Evolutionary conservation across 1,140 invertebrate species (phyloP), one percentile per base, ranked within the genome.

Genomic region (Musca domestica): DNA sequence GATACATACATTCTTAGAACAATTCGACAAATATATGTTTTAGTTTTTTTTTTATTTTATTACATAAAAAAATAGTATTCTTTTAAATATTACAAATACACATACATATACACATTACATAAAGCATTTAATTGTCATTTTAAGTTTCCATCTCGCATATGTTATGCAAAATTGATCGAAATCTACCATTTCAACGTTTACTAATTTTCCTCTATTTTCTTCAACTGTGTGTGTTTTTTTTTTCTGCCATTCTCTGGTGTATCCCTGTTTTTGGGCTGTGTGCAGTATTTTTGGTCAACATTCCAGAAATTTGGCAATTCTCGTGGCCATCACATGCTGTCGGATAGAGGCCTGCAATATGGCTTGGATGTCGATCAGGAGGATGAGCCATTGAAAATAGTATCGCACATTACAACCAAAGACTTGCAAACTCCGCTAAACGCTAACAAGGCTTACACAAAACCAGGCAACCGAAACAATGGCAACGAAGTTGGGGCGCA

Each of bases 211-310:
- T 67, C 66, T 20, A 41, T 25, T 67, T 58, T 56, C 12, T n/a
- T n/a, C 46, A 41, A 64, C n/a, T 68, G 51, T 41, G 34, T n/a
- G 20, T 20, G 0, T 20, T 52, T 27, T 41, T 20, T 51, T 19
- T 64, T 64, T 23, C 25, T 68, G 9, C 23, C 9, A 5, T 47
- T 41, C 20, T 30, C 15, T 12, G 1, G 52, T 7, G 2, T 34
- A 61, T 61, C 30, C 14, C 4, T 48, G 2, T 19, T 22, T 20
- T 52, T 19, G 2, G 25, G 48, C 25, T 27, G 17, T 81, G 76
- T 83, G 76, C 84, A 91, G 89, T 85, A 86, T 78, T 85, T 90
- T 73, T 90, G 88, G 89, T 88, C 88, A 78, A 88, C 88, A 78
- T 89, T 90, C 76, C 89, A 90, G 87, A 86, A 85, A 58, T 86